A percentile compares a stretch with the other conserved stretches of the same genome.
Evolutionary conservation across 2,113 vertebrate species (phyloP).

Genomic region (Condylura cristata): DNA sequence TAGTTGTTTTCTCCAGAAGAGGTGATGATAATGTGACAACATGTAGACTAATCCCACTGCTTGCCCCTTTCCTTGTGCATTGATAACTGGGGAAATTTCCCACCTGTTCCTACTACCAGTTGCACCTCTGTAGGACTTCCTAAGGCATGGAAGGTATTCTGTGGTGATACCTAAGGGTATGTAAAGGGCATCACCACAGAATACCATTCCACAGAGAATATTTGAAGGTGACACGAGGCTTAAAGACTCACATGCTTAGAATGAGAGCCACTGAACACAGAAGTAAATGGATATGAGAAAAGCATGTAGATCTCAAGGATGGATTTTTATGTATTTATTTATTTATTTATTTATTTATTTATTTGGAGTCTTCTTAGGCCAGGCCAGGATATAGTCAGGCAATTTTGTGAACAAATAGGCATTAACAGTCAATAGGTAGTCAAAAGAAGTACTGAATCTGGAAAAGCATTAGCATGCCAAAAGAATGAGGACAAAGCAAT

Average conservation of each 20-base stretch:
- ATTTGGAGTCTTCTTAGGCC: not conserved
- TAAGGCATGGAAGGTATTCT: not conserved
- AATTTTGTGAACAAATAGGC: not conserved
- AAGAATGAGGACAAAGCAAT: not conserved
- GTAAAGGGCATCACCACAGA: too few species aligned
- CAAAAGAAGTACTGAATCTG: constrained; percentile 51
- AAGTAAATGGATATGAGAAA: not conserved
- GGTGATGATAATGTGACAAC: not conserved
- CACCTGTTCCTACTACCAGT: not conserved
- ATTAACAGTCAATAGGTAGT: not conserved
- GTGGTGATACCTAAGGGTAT: too few species aligned
- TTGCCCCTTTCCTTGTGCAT: not conserved
- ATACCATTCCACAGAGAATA: not conserved
- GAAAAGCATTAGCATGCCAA: not conserved
- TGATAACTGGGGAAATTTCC: not conserved
- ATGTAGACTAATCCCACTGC: not conserved
- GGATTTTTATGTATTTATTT: not conserved
- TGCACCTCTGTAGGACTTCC: not conserved
- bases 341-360: not conserved
- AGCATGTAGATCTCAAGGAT: not conserved
- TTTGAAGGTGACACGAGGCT: not conserved
- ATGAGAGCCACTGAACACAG: not conserved
- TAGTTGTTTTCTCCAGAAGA: not conserved
- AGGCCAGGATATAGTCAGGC: not conserved
- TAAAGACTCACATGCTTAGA: not conserved